Evolutionary conservation across 2,888 invertebrate genomes (phyloP), one percentile per base, ranked within the genome.

Genomic region (Eupithecia abbreviata): DNA sequence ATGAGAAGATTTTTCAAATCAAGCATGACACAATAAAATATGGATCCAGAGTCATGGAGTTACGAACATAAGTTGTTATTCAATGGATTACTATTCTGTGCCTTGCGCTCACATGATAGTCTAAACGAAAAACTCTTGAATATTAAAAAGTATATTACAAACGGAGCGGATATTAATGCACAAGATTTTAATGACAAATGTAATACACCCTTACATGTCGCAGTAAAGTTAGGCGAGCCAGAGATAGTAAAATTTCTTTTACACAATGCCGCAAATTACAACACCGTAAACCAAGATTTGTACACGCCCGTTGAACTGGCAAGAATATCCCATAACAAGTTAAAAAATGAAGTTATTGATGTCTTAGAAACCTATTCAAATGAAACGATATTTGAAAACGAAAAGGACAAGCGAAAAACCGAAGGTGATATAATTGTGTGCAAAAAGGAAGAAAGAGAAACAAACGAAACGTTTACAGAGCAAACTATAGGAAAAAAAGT

Each of bases 181-280:
- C 45, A 66, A 10, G 76, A 77, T 71, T 67, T 71, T 18, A 77
- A 77, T 42, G 76, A 77, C 49, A 30, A n/a, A 41, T 47, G 67
- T 30, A 73, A 77, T 30, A 77, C 76, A 47, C 76, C 73, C 12
- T 66, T 77, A 18, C 76, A 77, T 43, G 51, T 77, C 42, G 76
- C 76, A 0, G 76, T 67, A 12, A 77, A 71, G 41, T 67, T 30
- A 18, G 51, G 67, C 49, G 71, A 77, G 58, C 71, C 58, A n/a
- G 73, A 77, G 12, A 49, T 71, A 3, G n/a, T 77, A 42, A 67
- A 71, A 51, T 71, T 68, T 58, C 42, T 77, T n/a, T 18, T 77
- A 5, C 6, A 73, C 15, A 73, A 71, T 7, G 76, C 58, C 15
- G 76, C 76, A 67, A 73, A 77, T 73, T 41, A 55, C 6, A 30